Evolutionary conservation across 2,888 invertebrate species (phyloP).

Genomic region (Isotomurus palustris): DNA sequence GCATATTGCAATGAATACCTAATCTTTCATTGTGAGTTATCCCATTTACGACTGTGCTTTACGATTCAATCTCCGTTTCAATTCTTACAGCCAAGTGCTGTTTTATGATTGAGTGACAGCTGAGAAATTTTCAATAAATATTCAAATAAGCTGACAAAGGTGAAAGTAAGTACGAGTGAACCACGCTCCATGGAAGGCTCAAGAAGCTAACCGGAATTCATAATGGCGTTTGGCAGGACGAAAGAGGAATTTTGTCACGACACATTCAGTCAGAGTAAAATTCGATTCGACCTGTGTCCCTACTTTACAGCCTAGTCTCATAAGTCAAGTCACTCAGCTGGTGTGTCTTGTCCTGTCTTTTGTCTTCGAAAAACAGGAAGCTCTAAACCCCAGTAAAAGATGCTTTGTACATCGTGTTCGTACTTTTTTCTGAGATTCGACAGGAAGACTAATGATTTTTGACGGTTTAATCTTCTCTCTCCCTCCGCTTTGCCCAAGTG

Average conservation of each 20-base stretch:
- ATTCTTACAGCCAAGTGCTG: no score
- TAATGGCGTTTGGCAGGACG: no score
- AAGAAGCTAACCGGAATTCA: not conserved
- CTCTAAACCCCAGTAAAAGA: not conserved
- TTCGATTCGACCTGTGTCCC: not conserved
- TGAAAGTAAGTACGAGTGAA: no score
- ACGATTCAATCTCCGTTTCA: no score
- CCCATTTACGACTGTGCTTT: no score
- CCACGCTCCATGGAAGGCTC: not conserved
- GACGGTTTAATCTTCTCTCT: constrained; percentile 39
- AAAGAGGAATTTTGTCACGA: no score
- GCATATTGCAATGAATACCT: no score
- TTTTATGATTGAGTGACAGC: no score
- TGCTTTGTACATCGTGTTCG: not conserved
- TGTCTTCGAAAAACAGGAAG: not conserved
- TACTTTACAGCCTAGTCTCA: constrained; percentile 6
- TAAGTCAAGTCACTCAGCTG: constrained; percentile 5
- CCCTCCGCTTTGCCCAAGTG: constrained; percentile 1
- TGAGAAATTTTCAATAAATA: no score
- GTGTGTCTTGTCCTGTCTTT: no score
- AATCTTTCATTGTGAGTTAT: no score
- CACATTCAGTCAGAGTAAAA: not conserved
- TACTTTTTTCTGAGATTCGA: constrained; percentile 17
- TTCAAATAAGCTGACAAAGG: no score
- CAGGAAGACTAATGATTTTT: constrained; percentile 45